Evolutionary conservation across 2,888 invertebrate species (phyloP), one percentile per base, ranked within the genome.

Genomic region (Nephrocerus scutellatus): DNA sequence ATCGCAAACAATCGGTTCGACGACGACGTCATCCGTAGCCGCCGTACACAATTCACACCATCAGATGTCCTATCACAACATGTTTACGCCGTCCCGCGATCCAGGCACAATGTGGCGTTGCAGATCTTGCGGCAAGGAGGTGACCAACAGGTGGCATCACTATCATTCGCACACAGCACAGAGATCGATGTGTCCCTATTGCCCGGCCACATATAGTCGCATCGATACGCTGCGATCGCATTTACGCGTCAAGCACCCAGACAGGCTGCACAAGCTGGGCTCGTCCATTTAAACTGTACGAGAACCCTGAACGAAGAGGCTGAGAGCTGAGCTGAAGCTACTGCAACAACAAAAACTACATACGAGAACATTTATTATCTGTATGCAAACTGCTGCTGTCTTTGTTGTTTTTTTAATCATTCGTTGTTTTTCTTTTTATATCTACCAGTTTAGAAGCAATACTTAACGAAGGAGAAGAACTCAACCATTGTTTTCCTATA

Each of bases 91-190:
- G 56, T 74, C 80, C 43, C 74, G 78, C 46, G 79, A 77, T 63
- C 82, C 79, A 55, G 76, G 82, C 36, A 76, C 82, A 50, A 74
- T 83, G 63, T 86, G 85, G 84, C 79, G 79, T 63, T 86, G 86
- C 71, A 80, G 81, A 63, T 78, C 81, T 23, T 86, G 86, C 72
- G 82, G 83, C 68, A 87, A 86, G 73, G 82, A 85, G 73, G 85
- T 85, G 50, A 83, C 85, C 67, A 87, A 86, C 72, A 76, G 85
- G 70, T 87, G 86, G 86, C 86, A 87, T 70, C 86, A 87, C 72
- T 85, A 78, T 74, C 85, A 86, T 71, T 83, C 82, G 56, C 86
- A 87, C 71, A 83, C 82, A 45, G 78, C 83, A 51, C 81, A 82
- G 70, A 76, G 86, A 56, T 84, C 81, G 53, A 76, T 78, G 59